A percentile compares a stretch with the other conserved stretches of the same genome.
These are phyloP conservation scores for Emydoidea blandingii DNA, from an alignment of 2,797 vertebrate species.

Conservation along the genomic window DNA sequence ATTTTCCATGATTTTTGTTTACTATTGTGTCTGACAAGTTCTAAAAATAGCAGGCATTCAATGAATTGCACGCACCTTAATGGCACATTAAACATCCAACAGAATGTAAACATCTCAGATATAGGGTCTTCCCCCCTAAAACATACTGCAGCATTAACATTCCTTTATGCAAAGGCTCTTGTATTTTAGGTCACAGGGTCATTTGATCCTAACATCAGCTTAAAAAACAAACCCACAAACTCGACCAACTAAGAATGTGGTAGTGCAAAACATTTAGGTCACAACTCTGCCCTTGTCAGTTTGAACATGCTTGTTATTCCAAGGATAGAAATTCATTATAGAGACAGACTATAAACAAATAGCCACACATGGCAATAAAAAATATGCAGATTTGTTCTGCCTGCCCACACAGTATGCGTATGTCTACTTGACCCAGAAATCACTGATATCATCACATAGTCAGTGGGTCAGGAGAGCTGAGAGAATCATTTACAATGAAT, in stretches of 20 bases:
- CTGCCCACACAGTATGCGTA: constrained; percentile 45
- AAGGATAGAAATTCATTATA: constrained; percentile 63
- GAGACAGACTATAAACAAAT: constrained; percentile 61
- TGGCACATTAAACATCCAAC: not conserved
- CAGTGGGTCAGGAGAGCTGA: constrained; percentile 45
- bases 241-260: not conserved
- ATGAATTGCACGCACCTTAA: not conserved
- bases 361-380: not conserved
- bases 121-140: not conserved
- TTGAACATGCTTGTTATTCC: constrained; percentile 27
- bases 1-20: constrained; percentile 38
- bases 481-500: constrained; percentile 14
- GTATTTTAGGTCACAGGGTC: not conserved
- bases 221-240: constrained; percentile 29
- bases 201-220: constrained; percentile 24
- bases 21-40: not conserved
- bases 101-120: constrained; percentile 30
- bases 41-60: constrained; percentile 11
- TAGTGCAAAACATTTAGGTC: constrained; percentile 43
- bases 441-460: constrained; percentile 19
- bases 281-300: constrained; percentile 41
- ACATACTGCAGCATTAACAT: not conserved
- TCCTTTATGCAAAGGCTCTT: constrained; percentile 10
- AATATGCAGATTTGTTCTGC: constrained; percentile 24
- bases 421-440: constrained; percentile 68